Base-by-base conservation (phyloP, 2,797 vertebrate species). In the Rhynchotus rufescens region DNA sequence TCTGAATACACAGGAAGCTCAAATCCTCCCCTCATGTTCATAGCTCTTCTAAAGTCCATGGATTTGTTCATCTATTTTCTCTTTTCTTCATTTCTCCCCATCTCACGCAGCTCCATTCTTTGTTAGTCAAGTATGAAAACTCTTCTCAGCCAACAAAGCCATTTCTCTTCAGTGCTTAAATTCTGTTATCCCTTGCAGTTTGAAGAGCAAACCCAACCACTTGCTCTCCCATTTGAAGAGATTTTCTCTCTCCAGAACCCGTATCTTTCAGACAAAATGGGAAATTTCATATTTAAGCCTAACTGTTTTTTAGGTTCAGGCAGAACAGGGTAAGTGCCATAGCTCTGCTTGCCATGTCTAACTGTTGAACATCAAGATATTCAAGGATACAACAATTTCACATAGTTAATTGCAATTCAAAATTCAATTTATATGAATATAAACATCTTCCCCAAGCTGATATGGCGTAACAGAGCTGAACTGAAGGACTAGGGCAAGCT, bases 121-220 rank as follows among this genome's bases (percentile, higher is more conserved):
- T 3, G 2, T 23, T n/a, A 92, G 13, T 36, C 62, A 54, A 51
- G 42, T 86, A 42, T 75, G 76, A 80, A 90, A 90, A 87, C 51
- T 10, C 32, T 77, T 36, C 30, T 57, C 12, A 23, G n/a, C n/a
- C 83, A 62, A 69, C 62, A 78, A 80, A 83, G 11, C 26, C 10
- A 7, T 71, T 89, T 81, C 36, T 90, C 28, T 68, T 89, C 20
- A 12, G 64, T 93, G 32, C 23, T 95, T 81, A 77, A 92, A 84
- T 30, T 92, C 42, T 60, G 6, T 57, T 26, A 76, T 28, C 49
- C 74, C 52, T 23, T 65, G 51, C 28, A 25, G 19, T 79, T 52
- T 56, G 44, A 89, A 87, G 47, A 64, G 66, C 10, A 47, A 91
- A 59, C 14, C 12, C 5, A 73, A 15, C 32, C 12, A 25, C 36